These are phyloP conservation scores for Siderastrea siderea DNA, from an alignment of 92 coral and sea anemone species.

Conservation along the genomic window DNA sequence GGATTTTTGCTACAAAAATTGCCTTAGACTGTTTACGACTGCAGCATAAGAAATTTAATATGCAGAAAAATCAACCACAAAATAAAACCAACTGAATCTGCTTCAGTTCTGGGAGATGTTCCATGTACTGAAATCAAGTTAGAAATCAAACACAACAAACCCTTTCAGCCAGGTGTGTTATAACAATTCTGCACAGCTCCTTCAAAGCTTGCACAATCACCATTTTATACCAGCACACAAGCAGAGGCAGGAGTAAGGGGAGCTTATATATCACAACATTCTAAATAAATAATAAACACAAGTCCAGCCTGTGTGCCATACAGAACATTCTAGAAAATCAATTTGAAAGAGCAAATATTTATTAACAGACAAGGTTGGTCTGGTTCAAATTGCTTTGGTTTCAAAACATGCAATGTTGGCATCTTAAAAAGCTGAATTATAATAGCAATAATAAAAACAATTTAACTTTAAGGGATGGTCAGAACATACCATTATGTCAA, in stretches of 20 bases:
- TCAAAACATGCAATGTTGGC: neutral
- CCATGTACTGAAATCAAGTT: neutral
- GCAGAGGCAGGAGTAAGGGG: neutral
- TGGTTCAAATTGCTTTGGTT: conserved; percentile 6
- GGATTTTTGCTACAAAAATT: neutral
- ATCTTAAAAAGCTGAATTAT: neutral
- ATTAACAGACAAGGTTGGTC: neutral
- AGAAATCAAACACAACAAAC: neutral
- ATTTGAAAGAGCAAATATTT: neutral
- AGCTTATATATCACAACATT: neutral
- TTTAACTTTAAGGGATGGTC: neutral
- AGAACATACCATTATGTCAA: neutral
- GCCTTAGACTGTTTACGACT: neutral
- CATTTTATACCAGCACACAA: neutral
- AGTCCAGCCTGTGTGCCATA: neutral
- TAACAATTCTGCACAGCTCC: neutral
- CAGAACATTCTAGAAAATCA: conserved; percentile 23
- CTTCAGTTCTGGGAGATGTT: neutral
- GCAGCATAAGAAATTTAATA: conserved; percentile 4
- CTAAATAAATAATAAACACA: conserved; percentile 25
- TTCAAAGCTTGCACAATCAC: neutral
- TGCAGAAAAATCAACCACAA: conserved; percentile 5
- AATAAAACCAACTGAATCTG: neutral
- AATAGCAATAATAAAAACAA: neutral
- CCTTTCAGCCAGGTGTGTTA: neutral